Conservation (phyloP, 1,140 invertebrate genomes). For the Dreissena rostriformis region DNA sequence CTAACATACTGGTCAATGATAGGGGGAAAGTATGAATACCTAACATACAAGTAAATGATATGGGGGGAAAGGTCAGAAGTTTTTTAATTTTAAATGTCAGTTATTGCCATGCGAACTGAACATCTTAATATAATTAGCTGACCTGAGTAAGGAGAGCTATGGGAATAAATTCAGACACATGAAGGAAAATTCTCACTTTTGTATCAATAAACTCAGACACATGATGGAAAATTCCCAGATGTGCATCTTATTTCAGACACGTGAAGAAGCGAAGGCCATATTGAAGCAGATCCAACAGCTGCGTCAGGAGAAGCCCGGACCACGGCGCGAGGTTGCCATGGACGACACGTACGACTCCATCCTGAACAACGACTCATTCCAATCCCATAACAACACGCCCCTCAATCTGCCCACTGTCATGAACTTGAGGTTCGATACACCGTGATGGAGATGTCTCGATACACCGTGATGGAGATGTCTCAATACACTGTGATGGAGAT, state of each 20-base stretch:
- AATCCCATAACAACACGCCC: slow-evolving; percentile 61
- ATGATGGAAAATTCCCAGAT: slow-evolving; percentile 6
- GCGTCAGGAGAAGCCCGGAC: slow-evolving; percentile 58
- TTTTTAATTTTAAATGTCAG: too few species aligned
- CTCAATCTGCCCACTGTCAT: slow-evolving; percentile 64
- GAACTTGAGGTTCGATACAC: slow-evolving; percentile 70
- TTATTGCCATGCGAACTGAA: too few species aligned
- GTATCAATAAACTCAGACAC: neutral
- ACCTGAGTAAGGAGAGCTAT: too few species aligned
- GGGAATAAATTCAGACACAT: neutral
- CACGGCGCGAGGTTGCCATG: slow-evolving; percentile 57
- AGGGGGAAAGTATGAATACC: too few species aligned
- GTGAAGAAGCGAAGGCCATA: slow-evolving; percentile 94
- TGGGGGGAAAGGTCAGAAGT: too few species aligned
- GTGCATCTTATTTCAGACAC: slow-evolving; percentile 85
- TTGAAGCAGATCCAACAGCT: slow-evolving; percentile 87
- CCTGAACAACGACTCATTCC: slow-evolving; percentile 59
- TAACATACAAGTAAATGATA: too few species aligned
- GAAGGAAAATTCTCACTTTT: neutral
- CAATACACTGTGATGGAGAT: too few species aligned
- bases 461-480: too few species aligned
- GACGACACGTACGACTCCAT: slow-evolving; percentile 73
- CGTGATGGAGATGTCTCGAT: slow-evolving; percentile 21
- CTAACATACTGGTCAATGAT: too few species aligned
- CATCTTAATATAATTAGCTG: too few species aligned